Evolutionary conservation across 2,888 invertebrate species (phyloP), one percentile per base, ranked within the genome.

Genomic region (Oeneis ivallda): DNA sequence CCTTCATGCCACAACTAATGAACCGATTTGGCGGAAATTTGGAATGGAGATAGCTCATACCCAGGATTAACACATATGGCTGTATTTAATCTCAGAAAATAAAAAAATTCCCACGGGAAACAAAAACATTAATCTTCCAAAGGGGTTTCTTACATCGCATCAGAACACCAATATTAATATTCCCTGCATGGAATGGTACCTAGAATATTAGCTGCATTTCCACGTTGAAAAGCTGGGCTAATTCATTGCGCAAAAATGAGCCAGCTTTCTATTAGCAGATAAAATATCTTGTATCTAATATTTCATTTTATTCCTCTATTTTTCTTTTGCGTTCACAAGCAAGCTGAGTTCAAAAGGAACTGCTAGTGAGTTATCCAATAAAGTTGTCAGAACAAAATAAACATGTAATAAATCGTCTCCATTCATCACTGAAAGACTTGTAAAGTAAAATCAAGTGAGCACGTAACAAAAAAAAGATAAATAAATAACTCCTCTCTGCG

Each of bases 341-440:
- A 19, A 47, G 26, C 26, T 26, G 26, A 41, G 39, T 37, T 41
- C 19, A 19, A 39, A 13, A 41, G 39, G 54, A 11, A 54, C 54
- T 52, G 34, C 34, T 54, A 15, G 37, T 37, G 10, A 41, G 15
- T 37, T 37, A 62, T 45, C 26, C 53, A 54, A 64, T 52, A 60
- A 58, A 64, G 17, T 37, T 64, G 64, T 61, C 64, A 61, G 60
- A 56, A 19, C 58, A 7, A 41, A 56, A 56, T 43, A 41, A 58
- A 41, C 17, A 9, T 41, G 26, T 6, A 58, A 61, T 41, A 61
- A 65, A 67, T 67, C 39, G 52, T 58, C 26, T n/a, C 37, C 57
- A 62, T 65, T 58, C 39, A 67, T 67, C 61, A 67, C 52, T 47
- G 53, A 64, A 57, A 60, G 17, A 39, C 11, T 54, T 37, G 17